Evolutionary conservation across 2,113 vertebrate species (phyloP).

Genomic region (Pongo pygmaeus): DNA sequence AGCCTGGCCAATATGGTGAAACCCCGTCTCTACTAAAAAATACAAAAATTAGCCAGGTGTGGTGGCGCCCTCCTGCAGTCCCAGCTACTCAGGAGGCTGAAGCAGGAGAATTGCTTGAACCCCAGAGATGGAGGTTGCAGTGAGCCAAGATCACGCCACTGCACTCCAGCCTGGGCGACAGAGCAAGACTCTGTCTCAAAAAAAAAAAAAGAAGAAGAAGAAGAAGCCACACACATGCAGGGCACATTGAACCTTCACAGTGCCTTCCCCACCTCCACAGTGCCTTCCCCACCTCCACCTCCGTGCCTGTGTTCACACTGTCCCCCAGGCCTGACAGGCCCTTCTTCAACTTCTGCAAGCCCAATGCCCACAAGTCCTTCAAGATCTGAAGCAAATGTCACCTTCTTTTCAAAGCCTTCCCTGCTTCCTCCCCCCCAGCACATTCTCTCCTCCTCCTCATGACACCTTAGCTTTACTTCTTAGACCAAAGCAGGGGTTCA

Average conservation of each 20-base stretch:
- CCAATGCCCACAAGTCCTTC: neutral
- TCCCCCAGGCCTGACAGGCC: neutral
- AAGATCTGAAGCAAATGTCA: conserved; percentile 22
- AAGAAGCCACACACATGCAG: neutral
- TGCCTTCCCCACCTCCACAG: neutral
- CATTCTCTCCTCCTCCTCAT: neutral
- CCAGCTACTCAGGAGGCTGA: no score
- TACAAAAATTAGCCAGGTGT: no score
- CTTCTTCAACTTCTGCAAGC: neutral
- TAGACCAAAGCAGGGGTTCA: neutral
- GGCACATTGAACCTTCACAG: neutral
- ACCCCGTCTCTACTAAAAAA: no score
- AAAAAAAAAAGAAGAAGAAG: no score
- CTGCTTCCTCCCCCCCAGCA: neutral
- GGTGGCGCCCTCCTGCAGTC: no score
- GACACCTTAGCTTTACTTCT: conserved; percentile 12
- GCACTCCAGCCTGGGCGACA: no score
- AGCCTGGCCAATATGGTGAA: no score
- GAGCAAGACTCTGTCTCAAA: no score
- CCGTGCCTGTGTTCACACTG: neutral
- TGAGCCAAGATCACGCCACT: no score
- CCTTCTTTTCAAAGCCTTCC: neutral
- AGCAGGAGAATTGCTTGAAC: no score
- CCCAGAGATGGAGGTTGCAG: no score
- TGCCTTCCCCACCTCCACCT: neutral